Percentiles rank a stretch among this genome's conserved stretches.
These are phyloP conservation scores for Drosophila kurseongensis DNA, from an alignment of 1,140 invertebrate genomes.

Conservation along the genomic window DNA sequence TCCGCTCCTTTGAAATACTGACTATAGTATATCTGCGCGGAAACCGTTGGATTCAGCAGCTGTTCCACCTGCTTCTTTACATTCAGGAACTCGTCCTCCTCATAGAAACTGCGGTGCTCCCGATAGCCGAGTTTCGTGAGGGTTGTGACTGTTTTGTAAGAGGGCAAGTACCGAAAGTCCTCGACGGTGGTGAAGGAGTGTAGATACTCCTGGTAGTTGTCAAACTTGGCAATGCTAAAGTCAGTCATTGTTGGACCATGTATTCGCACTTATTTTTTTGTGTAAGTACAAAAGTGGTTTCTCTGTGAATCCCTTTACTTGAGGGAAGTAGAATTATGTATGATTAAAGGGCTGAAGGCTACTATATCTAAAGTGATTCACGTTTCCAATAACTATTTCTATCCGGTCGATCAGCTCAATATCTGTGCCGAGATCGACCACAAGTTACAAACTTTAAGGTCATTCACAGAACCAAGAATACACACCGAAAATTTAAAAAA, in stretches of 20 bases:
- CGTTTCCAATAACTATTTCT: neutral
- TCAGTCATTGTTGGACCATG: conserved; percentile 10
- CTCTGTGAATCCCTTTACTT: neutral
- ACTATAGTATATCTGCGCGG: conserved; percentile 12
- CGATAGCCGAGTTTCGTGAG: conserved; percentile 56
- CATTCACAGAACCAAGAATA: no score
- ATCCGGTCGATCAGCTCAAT: neutral
- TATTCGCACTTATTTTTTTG: neutral
- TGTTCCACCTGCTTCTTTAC: conserved; percentile 8
- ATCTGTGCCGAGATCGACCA: neutral
- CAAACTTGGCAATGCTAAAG: conserved; percentile 48
- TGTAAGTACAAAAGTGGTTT: neutral
- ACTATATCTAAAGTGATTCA: neutral
- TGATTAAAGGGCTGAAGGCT: neutral
- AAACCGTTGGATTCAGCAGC: conserved; percentile 34
- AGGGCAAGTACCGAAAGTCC: conserved; percentile 48
- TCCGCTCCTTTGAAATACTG: conserved; percentile 38
- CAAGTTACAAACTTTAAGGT: neutral
- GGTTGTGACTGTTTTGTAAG: neutral
- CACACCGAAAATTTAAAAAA: no score
- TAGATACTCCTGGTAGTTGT: conserved; percentile 49
- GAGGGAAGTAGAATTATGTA: neutral
- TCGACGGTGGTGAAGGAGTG: conserved; percentile 40
- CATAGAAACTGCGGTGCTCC: conserved; percentile 24
- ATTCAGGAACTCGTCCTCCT: conserved; percentile 41